phyloP scores from a whole-genome alignment of 2,797 vertebrate genomes.

The Balearica regulorum region DNA sequence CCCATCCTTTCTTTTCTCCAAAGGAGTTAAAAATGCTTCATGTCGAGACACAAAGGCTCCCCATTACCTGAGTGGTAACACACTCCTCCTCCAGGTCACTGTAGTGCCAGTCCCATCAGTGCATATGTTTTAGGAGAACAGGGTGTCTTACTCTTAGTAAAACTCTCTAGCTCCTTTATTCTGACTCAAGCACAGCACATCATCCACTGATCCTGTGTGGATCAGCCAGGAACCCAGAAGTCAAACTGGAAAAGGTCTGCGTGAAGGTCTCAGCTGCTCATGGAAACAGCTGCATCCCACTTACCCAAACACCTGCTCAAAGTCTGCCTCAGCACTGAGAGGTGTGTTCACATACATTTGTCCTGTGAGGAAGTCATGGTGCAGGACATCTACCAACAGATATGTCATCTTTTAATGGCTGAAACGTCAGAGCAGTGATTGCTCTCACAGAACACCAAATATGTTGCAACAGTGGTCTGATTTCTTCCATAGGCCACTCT shows the following conservation, averaged over 20 bases:
- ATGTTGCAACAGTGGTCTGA: not conserved
- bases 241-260: not conserved
- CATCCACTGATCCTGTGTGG: accelerated
- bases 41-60: not conserved
- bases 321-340: not conserved
- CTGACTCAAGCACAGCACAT: not conserved
- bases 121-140: not conserved
- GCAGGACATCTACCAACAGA: not conserved
- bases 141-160: not conserved
- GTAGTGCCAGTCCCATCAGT: not conserved
- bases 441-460: not conserved
- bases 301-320: not conserved
- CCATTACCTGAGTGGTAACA: not conserved
- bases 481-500: not conserved
- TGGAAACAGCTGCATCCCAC: not conserved
- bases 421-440: not conserved
- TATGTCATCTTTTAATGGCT: not conserved
- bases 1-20: not conserved
- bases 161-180: not conserved
- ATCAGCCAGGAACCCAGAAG: not conserved
- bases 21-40: not conserved
- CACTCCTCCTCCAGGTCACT: not conserved
- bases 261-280: not conserved
- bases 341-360: not conserved
- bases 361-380: not conserved